Base-by-base conservation (phyloP, 2,797 vertebrate genomes). In the Channa striata region DNA sequence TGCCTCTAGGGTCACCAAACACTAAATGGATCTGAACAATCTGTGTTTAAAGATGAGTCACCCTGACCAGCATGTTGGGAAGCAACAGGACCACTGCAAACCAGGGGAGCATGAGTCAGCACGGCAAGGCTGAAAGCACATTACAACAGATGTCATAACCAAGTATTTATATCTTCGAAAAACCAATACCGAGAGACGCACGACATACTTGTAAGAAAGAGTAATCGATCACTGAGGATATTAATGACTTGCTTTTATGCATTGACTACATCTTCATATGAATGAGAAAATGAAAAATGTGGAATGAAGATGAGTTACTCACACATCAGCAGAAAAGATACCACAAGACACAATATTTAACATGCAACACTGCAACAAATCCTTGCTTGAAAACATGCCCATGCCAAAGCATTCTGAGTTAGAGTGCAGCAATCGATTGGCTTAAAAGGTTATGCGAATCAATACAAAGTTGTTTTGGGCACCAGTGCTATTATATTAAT, bases 391-490 rank as follows among this genome's bases (percentile, higher is more conserved):
- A 84, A 91, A 91, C 87, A 90, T 72, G 81, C 60, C 74, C 68
- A 78, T 79, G 74, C 83, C 80, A 75, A 81, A 89, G 68, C 84
- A 66, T 86, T 88, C 81, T 75, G 76, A 87, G 80, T 85, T 78
- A 87, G 91, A 89, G 91, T 87, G 89, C 90, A 84, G 89, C 86
- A 52, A 93, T 93, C 89, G 90, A 94, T 92, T 87, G 88, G 86
- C 89, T 92, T 93, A 93, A 93, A 93, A 92, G 92, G 91, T 92
- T 93, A 91, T 90, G 85, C 48, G 69, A 80, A 94, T 94, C 92
- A 93, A 94, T 93, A 90, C 91, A 92, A 94, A 92, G 90, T 93
- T 93, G 92, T 93, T 94, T 94, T 92, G 89, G 87, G 90, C 81
- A 86, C 87, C 88, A 90, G 82, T 64, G 56, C 89, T 92, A 91